Conservation (phyloP, 2,888 invertebrate species). For the Subacronicta megacephala region DNA sequence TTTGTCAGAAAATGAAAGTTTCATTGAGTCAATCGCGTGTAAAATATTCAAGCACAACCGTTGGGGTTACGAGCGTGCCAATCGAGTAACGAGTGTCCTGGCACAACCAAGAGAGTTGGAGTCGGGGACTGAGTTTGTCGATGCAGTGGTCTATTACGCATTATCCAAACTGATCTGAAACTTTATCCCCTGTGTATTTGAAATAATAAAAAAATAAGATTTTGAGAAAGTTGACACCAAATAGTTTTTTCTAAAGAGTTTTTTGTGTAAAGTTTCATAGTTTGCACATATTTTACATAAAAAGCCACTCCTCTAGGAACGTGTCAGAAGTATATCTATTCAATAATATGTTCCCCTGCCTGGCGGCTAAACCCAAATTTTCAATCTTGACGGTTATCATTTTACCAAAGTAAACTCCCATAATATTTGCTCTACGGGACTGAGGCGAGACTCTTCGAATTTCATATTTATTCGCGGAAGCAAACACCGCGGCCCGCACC, state of each 20-base stretch:
- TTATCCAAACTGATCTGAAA: neutral
- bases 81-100: neutral
- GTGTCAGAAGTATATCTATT: conserved; percentile 63
- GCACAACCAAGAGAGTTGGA: neutral
- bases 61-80: neutral
- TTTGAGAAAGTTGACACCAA: neutral
- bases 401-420: conserved; percentile 88
- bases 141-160: neutral
- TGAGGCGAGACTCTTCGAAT: conserved; percentile 85
- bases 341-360: conserved; percentile 73
- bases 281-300: conserved; percentile 47
- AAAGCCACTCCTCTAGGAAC: conserved; percentile 57
- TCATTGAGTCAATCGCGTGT: conserved; percentile 38
- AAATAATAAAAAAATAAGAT: no score
- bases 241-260: neutral
- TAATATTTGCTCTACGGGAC: conserved; percentile 86
- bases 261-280: neutral
- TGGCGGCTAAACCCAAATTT: conserved; percentile 84
- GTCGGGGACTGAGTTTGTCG: neutral
- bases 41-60: conserved; percentile 35
- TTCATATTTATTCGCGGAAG: conserved; percentile 89
- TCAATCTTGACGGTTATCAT: conserved; percentile 89
- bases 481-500: conserved; percentile 79
- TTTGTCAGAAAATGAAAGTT: conserved; percentile 42
- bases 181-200: no score